Conservation (phyloP, 2,797 vertebrate genomes). For the Mormyrus hasselquistii region DNA sequence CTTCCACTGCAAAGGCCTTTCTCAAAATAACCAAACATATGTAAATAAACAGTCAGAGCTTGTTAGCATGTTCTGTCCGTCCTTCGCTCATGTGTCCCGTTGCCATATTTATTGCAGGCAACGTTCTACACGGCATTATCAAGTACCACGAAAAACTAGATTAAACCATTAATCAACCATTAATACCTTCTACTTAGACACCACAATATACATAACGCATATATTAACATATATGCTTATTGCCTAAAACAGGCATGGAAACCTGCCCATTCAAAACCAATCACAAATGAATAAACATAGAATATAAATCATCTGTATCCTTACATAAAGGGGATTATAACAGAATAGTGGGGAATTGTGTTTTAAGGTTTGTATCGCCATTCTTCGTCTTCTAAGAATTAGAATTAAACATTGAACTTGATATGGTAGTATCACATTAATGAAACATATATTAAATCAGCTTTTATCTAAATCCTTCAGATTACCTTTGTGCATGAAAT, state of each 20-base stretch:
- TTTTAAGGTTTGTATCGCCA: not conserved
- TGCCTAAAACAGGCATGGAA: not conserved
- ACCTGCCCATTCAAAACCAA: not conserved
- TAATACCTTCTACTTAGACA: not conserved
- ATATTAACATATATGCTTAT: not conserved
- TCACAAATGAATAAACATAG: not conserved
- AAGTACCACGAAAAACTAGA: not conserved
- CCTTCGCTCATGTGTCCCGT: not conserved
- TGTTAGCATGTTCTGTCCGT: not conserved
- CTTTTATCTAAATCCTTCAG: not conserved
- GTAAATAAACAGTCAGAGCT: not conserved
- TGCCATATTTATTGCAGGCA: not conserved
- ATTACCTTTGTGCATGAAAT: not conserved
- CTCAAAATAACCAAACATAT: not conserved
- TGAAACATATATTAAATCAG: not conserved
- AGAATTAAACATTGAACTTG: not conserved
- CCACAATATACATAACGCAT: not conserved
- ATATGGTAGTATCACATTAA: not conserved
- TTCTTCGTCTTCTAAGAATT: not conserved
- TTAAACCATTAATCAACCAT: not conserved
- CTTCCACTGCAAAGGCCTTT: not conserved
- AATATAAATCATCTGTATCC: not conserved
- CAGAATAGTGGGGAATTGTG: not conserved
- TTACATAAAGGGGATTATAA: not conserved
- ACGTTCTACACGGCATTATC: not conserved